Conservation (phyloP, 2,888 invertebrate species). For the Pollenia griseotomentosa region DNA sequence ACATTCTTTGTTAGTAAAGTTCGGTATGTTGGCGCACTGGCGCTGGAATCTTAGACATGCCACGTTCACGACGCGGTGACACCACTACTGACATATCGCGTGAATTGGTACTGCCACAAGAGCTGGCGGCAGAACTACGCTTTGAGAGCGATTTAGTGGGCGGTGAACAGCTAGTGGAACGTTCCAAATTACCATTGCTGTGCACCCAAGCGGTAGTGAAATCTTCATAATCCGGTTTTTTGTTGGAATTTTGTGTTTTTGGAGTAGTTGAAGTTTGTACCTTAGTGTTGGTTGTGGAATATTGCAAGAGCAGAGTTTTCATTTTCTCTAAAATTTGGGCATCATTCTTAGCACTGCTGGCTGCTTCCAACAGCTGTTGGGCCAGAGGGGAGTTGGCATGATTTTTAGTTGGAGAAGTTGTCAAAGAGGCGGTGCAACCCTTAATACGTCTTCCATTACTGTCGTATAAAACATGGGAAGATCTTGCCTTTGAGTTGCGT, state of each 20-base stretch:
- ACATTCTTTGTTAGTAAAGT: slow-evolving; percentile 81
- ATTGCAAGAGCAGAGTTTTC: slow-evolving; percentile 88
- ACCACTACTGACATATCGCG: slow-evolving; percentile 78
- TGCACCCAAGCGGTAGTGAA: slow-evolving; percentile 90
- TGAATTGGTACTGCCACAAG: slow-evolving; percentile 82
- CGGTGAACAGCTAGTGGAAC: slow-evolving; percentile 85
- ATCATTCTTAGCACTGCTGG: slow-evolving; percentile 90
- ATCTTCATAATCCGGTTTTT: slow-evolving; percentile 86
- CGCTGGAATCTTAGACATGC: slow-evolving; percentile 83
- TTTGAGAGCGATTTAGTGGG: slow-evolving; percentile 82
- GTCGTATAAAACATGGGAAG: slow-evolving; percentile 84
- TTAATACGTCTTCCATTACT: slow-evolving; percentile 85
- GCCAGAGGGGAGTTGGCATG: slow-evolving; percentile 88
- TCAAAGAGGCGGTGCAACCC: slow-evolving; percentile 81
- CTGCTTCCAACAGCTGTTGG: slow-evolving; percentile 89
- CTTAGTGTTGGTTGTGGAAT: slow-evolving; percentile 82
- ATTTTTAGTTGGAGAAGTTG: slow-evolving; percentile 85
- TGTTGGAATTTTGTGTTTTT: slow-evolving; percentile 58
- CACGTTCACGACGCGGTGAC: slow-evolving; percentile 82
- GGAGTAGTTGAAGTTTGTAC: slow-evolving; percentile 74
- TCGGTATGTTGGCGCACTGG: slow-evolving; percentile 83
- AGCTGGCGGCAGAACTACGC: slow-evolving; percentile 83
- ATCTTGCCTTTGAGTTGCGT: slow-evolving; percentile 83
- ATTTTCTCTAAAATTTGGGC: slow-evolving; percentile 90
- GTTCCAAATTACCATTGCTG: slow-evolving; percentile 88